These are phyloP conservation scores for Sparidentex hasta DNA, from an alignment of 2,797 vertebrate genomes.

Conservation along the genomic window DNA sequence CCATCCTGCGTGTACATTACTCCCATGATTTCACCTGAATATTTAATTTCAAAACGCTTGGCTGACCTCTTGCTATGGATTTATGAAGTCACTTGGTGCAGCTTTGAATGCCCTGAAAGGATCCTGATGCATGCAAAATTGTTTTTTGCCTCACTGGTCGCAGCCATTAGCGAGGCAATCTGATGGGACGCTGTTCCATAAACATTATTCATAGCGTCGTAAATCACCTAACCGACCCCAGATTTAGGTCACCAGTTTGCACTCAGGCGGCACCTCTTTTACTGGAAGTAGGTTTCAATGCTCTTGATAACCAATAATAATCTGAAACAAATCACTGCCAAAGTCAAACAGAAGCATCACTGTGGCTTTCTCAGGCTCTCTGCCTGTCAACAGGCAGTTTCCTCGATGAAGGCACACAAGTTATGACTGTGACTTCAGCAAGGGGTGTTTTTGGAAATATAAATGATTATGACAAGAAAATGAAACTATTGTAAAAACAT, in stretches of 20 bases:
- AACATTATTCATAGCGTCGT: constrained; percentile 10
- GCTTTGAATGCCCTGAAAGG: background rate
- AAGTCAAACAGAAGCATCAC: constrained; percentile 24
- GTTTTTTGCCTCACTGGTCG: background rate
- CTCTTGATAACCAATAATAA: constrained; percentile 20
- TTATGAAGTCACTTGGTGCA: background rate
- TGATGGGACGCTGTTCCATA: constrained; percentile 7
- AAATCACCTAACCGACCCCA: constrained; percentile 25
- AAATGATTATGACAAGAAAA: constrained; percentile 39
- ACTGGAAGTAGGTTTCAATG: constrained; percentile 16
- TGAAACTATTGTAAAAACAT: constrained; percentile 45
- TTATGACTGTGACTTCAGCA: constrained; percentile 16
- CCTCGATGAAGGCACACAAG: constrained; percentile 21
- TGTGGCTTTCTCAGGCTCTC: constrained; percentile 11
- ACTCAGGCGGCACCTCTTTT: constrained; percentile 6
- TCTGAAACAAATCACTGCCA: constrained; percentile 33
- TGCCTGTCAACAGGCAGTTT: constrained; percentile 34
- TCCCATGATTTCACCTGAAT: background rate
- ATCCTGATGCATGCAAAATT: constrained; percentile 15
- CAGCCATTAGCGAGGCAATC: constrained; percentile 6
- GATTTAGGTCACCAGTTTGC: constrained; percentile 8
- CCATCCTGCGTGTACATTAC: background rate
- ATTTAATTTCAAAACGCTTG: background rate
- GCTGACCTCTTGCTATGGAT: background rate
- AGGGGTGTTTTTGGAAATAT: constrained; percentile 11